Evolutionary conservation across 2,888 invertebrate species (phyloP), one percentile per base, ranked within the genome.

Genomic region (Lottia scabra): DNA sequence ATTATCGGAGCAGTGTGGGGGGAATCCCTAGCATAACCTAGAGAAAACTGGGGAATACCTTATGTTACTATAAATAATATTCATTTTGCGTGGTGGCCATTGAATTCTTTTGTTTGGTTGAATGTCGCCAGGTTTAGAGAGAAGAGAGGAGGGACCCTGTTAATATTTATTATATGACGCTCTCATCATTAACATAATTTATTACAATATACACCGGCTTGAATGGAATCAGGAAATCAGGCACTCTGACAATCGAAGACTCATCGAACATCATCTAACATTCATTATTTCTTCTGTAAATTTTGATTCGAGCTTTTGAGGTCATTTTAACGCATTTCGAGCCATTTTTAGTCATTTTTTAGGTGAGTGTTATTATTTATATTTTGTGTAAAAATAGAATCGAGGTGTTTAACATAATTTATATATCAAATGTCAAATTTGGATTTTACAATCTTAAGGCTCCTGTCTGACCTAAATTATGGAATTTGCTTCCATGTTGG

Each of bases 141-240:
- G 62, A 45, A 65, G 74, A 75, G 73, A 78, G 78, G 78, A 72
- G 75, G 77, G 74, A 78, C 72, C 72, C 62, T 73, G 38, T 74
- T 77, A 76, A 80, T 80, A 82, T 81, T 80, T 81, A 81, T 79
- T 77, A 38, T 81, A 83, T 80, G 78, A 77, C 75, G 78, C 77
- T 76, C 67, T 63, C 66, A 70, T 74, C 73, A 84, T 84, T 84
- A 83, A 75, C 84, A 84, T 84, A 84, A 84, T 84, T 84, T 84
- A 84, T 84, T 80, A 82, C 78, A 79, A 62, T 68, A 56, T 68
- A 68, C 68, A 62, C 56, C 56, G 48, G 56, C 30, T 56, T 38
- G 38, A 38, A 38, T 38, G 38, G 38, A 38, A 38, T 38, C 10
- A 6, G 38, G 10, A 38, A 38, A 38, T 38, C 38, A 38, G 38